Evolutionary conservation across 1,140 invertebrate species (phyloP).

Genomic region (Ephestia elutella): DNA sequence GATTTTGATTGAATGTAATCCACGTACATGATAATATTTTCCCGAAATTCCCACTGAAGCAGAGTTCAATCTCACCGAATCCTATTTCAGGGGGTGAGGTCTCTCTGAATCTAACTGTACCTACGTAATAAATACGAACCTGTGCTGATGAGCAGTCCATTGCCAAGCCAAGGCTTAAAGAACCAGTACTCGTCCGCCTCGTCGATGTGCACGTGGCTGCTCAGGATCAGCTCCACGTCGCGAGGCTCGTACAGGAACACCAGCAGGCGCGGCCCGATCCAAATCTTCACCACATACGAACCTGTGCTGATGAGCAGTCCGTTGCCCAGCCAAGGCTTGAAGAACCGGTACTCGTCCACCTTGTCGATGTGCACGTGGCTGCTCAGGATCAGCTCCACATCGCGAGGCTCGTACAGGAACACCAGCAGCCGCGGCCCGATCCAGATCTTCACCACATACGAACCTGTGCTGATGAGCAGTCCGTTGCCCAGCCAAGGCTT

Average conservation of each 20-base stretch:
- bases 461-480: constrained; percentile 84
- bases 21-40: too few species aligned
- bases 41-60: too few species aligned
- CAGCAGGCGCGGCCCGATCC: constrained; percentile 83
- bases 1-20: too few species aligned
- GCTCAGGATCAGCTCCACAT: constrained; percentile 83
- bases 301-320: constrained; percentile 85
- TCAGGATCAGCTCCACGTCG: constrained; percentile 83
- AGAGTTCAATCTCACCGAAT: too few species aligned
- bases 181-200: constrained; percentile 82
- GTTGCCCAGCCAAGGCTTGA: constrained; percentile 84
- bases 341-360: constrained; percentile 81
- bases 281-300: constrained; percentile 79
- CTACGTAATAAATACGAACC: too few species aligned
- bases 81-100: too few species aligned
- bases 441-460: constrained; percentile 81
- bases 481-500: constrained; percentile 85
- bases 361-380: constrained; percentile 86
- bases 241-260: constrained; percentile 83
- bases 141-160: constrained; percentile 83
- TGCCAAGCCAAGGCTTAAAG: constrained; percentile 85
- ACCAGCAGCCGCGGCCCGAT: constrained; percentile 82
- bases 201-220: constrained; percentile 84
- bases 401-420: constrained; percentile 82
- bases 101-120: too few species aligned